Conservation (phyloP, 2,888 invertebrate species). For the Drosophila leonis region DNA sequence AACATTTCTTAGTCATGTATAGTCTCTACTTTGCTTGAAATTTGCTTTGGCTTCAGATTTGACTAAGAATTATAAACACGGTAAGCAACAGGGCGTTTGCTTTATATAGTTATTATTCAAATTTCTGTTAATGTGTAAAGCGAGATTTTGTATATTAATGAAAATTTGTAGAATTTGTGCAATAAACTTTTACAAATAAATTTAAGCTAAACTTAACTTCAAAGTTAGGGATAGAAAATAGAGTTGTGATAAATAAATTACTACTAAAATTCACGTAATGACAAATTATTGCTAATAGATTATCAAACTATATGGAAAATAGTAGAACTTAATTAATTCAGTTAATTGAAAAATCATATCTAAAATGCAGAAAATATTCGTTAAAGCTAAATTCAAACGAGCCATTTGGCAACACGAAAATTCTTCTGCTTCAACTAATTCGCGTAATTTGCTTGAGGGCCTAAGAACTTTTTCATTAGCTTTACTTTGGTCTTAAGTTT, state of each 20-base stretch:
- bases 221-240: not conserved
- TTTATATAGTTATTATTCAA: not conserved
- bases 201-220: not conserved
- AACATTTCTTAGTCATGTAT: not conserved
- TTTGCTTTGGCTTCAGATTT: not conserved
- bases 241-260: not conserved
- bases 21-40: not conserved
- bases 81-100: no score
- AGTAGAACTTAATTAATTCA: not conserved
- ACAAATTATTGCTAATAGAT: not conserved
- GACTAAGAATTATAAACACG: not conserved
- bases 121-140: not conserved
- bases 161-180: not conserved
- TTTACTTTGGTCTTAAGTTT: slow-evolving; percentile 39
- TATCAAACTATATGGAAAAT: not conserved
- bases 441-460: slow-evolving; percentile 17
- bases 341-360: not conserved
- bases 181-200: not conserved
- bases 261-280: not conserved
- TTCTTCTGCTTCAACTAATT: slow-evolving; percentile 29
- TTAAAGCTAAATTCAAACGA: slow-evolving; percentile 14
- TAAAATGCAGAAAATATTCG: not conserved
- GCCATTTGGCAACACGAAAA: slow-evolving; percentile 37
- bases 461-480: slow-evolving; percentile 64
- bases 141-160: not conserved